A percentile compares a stretch with the other conserved stretches of the same genome.
Evolutionary conservation across 2,113 vertebrate genomes (phyloP).

Genomic region (Pimephales promelas): DNA sequence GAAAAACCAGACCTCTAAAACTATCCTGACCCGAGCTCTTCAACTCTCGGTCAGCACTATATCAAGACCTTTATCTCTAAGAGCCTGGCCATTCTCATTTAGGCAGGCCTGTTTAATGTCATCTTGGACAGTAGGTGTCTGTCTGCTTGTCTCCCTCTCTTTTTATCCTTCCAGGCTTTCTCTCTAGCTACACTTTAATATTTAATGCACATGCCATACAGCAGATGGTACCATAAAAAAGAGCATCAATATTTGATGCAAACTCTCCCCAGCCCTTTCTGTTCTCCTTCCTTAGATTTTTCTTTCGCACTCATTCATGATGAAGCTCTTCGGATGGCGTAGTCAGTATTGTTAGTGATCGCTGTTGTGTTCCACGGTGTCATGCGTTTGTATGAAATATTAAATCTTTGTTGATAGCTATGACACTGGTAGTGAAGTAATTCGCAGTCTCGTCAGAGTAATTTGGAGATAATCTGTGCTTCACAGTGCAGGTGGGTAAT

Average conservation of each 20-base stretch:
- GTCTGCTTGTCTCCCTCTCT: not conserved
- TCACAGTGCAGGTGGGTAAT: not conserved
- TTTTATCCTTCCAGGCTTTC: constrained; percentile 10
- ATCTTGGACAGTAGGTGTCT: constrained; percentile 11
- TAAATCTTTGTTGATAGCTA: constrained; percentile 8
- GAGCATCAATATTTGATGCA: constrained; percentile 56
- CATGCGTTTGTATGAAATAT: constrained; percentile 30
- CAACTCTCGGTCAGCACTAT: not conserved
- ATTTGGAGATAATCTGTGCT: constrained; percentile 16
- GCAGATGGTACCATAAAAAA: constrained; percentile 56
- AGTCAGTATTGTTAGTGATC: constrained; percentile 1
- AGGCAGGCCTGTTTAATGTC: constrained; percentile 1
- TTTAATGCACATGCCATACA: constrained; percentile 47
- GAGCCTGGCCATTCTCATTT: not conserved
- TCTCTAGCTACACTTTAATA: constrained; percentile 44
- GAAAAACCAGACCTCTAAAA: not conserved
- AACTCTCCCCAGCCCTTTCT: constrained; percentile 18
- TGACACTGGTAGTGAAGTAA: not conserved
- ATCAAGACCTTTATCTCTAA: not conserved
- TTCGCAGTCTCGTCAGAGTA: not conserved
- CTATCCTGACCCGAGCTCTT: constrained; percentile 6
- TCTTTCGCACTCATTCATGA: constrained; percentile 21
- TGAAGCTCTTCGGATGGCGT: not conserved
- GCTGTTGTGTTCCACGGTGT: not conserved
- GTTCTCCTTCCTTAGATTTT: constrained; percentile 26